Evolutionary conservation across 2,797 vertebrate genomes (phyloP).

Genomic region (Nasua narica): DNA sequence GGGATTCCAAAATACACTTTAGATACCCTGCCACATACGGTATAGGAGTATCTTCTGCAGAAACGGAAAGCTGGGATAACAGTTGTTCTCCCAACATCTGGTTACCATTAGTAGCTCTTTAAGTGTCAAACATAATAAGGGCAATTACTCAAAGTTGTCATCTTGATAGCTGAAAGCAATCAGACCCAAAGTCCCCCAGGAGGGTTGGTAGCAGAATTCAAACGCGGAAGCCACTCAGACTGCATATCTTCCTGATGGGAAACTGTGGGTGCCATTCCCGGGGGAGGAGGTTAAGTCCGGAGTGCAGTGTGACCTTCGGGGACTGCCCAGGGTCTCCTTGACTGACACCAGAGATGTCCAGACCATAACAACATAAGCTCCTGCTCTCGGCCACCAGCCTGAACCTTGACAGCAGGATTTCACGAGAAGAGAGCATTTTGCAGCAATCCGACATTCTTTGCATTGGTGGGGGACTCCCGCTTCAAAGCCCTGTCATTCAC

Average conservation of each 20-base stretch:
- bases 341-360: not conserved
- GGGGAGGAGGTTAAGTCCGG: not conserved
- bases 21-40: fast-evolving
- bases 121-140: conserved; percentile 51
- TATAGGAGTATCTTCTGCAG: no score
- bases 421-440: not conserved
- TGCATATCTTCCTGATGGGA: not conserved
- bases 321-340: not conserved
- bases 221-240: not conserved
- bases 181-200: not conserved
- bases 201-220: not conserved
- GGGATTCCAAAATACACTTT: not conserved
- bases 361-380: not conserved
- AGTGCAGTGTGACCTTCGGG: not conserved
- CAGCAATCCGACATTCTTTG: not conserved
- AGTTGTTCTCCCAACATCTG: conserved; percentile 31
- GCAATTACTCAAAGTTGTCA: conserved; percentile 60
- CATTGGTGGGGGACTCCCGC: not conserved
- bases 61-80: not conserved
- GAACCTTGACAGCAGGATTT: not conserved
- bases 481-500: not conserved
- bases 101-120: conserved; percentile 37
- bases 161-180: conserved; percentile 36
- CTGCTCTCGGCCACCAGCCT: not conserved
- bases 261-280: not conserved